A percentile compares a stretch with the other conserved stretches of the same genome.
phyloP scores from a whole-genome alignment of 1,140 invertebrate species.

The Eriocheir sinensis region DNA sequence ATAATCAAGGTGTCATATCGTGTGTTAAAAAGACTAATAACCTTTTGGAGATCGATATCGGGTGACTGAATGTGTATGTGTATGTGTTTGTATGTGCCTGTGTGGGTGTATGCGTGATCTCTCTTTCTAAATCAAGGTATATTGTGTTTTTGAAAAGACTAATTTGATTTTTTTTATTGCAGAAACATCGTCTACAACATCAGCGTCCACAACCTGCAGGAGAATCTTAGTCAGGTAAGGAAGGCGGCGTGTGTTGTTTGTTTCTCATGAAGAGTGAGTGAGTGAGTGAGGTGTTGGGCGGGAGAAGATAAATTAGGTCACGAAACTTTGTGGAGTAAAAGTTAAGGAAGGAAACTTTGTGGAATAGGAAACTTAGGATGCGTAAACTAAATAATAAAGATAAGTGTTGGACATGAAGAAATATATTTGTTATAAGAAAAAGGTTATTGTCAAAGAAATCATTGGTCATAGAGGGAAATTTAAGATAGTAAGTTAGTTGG shows the following conservation, averaged over 20 bases:
- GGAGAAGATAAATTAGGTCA: too few species aligned
- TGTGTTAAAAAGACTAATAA: neutral
- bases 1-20: too few species aligned
- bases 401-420: neutral
- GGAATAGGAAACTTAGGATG: too few species aligned
- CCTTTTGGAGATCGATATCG: neutral
- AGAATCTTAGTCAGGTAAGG: constrained; percentile 82
- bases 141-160: constrained; percentile 15
- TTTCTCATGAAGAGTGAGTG: neutral
- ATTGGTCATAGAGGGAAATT: too few species aligned
- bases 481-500: too few species aligned
- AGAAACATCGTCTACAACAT: constrained; percentile 91
- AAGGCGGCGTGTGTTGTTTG: neutral
- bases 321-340: too few species aligned
- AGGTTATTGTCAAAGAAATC: too few species aligned
- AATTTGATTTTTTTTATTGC: constrained; percentile 60
- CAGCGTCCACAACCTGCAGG: constrained; percentile 87
- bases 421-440: neutral
- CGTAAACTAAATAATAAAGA: too few species aligned
- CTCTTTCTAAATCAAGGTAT: neutral
- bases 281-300: neutral
- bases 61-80: neutral
- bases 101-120: constrained; percentile 21
- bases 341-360: too few species aligned
- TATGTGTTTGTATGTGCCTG: neutral